Percentiles rank a stretch among this genome's conserved stretches.
These are phyloP conservation scores for Luehdorfia chinensis DNA, from an alignment of 1,140 invertebrate species.

Conservation along the genomic window DNA sequence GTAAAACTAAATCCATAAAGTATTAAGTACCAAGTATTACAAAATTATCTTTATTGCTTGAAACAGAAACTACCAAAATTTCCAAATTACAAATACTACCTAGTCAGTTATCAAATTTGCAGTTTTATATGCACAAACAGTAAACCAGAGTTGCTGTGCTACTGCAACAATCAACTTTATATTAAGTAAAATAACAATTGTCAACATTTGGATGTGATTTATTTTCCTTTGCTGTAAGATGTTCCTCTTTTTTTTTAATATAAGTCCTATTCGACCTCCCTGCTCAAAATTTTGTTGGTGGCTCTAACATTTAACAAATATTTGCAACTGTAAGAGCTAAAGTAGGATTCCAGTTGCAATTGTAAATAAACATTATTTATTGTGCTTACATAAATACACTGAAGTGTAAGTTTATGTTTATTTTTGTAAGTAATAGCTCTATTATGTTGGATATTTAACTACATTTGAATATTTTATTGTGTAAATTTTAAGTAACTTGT, in stretches of 20 bases:
- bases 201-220: constrained; percentile 36
- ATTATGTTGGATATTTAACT: constrained; percentile 69
- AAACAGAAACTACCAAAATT: constrained; percentile 36
- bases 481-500: constrained; percentile 69
- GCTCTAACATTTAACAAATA: neutral
- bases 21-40: constrained; percentile 18
- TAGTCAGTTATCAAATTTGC: constrained; percentile 46
- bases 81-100: constrained; percentile 38
- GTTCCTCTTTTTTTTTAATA: constrained; percentile 40
- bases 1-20: constrained; percentile 10
- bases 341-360: constrained; percentile 21
- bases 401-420: constrained; percentile 50
- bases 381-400: constrained; percentile 48
- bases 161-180: constrained; percentile 24
- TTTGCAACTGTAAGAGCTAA: constrained; percentile 1
- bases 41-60: constrained; percentile 36
- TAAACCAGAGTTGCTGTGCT: neutral
- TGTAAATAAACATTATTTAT: constrained; percentile 63
- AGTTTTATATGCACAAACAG: constrained; percentile 20
- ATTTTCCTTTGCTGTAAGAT: constrained; percentile 34
- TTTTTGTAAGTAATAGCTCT: constrained; percentile 62
- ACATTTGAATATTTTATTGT: constrained; percentile 65
- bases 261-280: constrained; percentile 21
- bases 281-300: constrained; percentile 22
- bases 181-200: constrained; percentile 23